These are phyloP conservation scores for Pterocles gutturalis DNA, from an alignment of 2,113 vertebrate genomes.

Conservation along the genomic window DNA sequence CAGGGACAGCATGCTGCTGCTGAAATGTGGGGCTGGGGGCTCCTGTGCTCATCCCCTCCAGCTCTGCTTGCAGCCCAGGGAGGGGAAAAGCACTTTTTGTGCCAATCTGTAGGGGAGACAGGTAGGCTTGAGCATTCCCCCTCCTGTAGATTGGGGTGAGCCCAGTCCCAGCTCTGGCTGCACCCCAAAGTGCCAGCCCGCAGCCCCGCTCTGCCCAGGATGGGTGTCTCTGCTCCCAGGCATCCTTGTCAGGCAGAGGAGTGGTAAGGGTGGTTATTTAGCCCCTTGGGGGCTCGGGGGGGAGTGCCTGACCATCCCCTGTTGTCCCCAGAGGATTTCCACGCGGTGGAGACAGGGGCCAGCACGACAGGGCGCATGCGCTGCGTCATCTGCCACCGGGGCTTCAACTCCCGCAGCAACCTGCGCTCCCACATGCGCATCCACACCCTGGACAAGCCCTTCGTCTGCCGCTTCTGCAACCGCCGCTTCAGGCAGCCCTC, in stretches of 20 bases:
- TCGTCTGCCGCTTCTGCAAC: slow-evolving; percentile 97
- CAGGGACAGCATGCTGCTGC: neutral
- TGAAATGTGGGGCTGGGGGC: neutral
- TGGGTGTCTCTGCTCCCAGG: neutral
- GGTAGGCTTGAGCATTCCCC: neutral
- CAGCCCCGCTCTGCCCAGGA: rapidly evolving
- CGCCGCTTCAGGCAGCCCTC: slow-evolving; percentile 99
- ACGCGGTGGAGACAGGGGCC: slow-evolving; percentile 76
- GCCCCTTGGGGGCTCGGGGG: rapidly evolving
- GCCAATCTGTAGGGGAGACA: rapidly evolving
- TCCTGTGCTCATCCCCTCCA: rapidly evolving
- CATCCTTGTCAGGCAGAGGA: neutral
- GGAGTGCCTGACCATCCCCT: neutral
- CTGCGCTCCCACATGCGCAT: slow-evolving; percentile 99
- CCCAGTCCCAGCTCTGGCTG: neutral
- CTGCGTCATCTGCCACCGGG: slow-evolving; percentile 97
- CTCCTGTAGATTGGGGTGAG: neutral
- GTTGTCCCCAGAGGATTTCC: slow-evolving; percentile 85
- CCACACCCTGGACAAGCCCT: slow-evolving; percentile 99
- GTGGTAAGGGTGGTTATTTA: neutral
- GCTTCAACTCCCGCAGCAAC: slow-evolving; percentile 99
- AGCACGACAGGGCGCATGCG: slow-evolving; percentile 88
- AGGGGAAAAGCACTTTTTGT: neutral
- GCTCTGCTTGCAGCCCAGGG: neutral
- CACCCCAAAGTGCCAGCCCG: neutral